Evolutionary conservation across 2,888 invertebrate species (phyloP).

Genomic region (Aelia acuminata): DNA sequence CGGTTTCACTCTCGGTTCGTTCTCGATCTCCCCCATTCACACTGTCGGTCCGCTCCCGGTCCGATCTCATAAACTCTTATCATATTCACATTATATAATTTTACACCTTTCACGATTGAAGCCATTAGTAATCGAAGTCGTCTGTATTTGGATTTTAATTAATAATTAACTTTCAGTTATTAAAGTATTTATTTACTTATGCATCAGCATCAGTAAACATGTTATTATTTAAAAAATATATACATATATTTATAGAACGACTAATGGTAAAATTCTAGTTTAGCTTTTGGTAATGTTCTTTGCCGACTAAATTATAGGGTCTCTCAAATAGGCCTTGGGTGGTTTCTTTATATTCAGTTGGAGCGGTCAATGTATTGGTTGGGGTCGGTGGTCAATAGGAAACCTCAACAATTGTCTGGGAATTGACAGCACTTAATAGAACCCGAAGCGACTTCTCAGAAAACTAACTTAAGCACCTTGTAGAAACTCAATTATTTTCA

Average conservation of each 20-base stretch:
- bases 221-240: too few species aligned
- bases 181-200: too few species aligned
- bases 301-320: background rate
- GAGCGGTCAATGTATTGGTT: background rate
- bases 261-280: background rate
- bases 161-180: too few species aligned
- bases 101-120: too few species aligned
- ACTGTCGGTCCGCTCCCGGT: too few species aligned
- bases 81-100: too few species aligned
- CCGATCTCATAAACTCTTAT: too few species aligned
- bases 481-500: background rate
- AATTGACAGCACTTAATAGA: background rate
- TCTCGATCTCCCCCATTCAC: too few species aligned
- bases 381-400: background rate
- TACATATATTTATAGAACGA: background rate
- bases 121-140: too few species aligned
- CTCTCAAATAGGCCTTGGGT: background rate
- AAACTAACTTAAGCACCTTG: background rate
- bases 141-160: too few species aligned
- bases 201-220: too few species aligned
- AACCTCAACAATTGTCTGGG: conserved; percentile 12
- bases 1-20: too few species aligned
- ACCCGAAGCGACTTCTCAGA: background rate
- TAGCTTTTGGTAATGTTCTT: background rate
- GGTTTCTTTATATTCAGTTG: background rate